phyloP scores from a whole-genome alignment of 2,888 invertebrate species.

The Clivina fossor region DNA sequence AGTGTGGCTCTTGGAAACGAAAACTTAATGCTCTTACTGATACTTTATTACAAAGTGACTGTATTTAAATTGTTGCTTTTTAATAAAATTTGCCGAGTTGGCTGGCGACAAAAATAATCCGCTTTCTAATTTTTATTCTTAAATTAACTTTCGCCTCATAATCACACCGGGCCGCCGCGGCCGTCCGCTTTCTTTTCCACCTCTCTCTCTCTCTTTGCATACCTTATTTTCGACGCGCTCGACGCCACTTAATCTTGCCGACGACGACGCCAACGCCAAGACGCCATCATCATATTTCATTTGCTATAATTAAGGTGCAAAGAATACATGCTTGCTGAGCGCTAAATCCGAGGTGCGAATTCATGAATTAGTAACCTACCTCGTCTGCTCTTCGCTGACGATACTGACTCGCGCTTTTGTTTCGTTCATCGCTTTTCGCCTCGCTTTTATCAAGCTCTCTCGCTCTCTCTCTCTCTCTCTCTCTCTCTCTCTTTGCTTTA shows the following conservation, averaged over 20 bases:
- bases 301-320: constrained; percentile 43
- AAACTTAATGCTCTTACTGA: constrained; percentile 27
- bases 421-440: constrained; percentile 3
- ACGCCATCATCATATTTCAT: constrained; percentile 43
- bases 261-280: constrained; percentile 14
- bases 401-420: background rate
- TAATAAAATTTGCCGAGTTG: constrained; percentile 29
- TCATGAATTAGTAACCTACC: constrained; percentile 30
- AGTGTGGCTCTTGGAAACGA: constrained; percentile 18
- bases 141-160: constrained; percentile 32
- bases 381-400: constrained; percentile 3
- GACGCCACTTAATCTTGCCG: constrained; percentile 28
- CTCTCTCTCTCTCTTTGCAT: background rate
- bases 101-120: constrained; percentile 29
- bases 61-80: constrained; percentile 33
- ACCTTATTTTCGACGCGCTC: background rate
- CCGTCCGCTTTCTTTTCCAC: background rate
- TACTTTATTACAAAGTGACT: constrained; percentile 20
- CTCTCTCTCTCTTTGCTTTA: constrained; percentile 10
- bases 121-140: constrained; percentile 33
- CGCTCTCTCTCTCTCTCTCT: background rate
- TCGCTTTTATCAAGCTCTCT: constrained; percentile 1
- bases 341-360: constrained; percentile 30
- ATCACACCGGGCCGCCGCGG: constrained; percentile 11
- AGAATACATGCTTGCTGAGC: constrained; percentile 38